Evolutionary conservation across 1,140 invertebrate genomes (phyloP).

Genomic region (Solen grandis): DNA sequence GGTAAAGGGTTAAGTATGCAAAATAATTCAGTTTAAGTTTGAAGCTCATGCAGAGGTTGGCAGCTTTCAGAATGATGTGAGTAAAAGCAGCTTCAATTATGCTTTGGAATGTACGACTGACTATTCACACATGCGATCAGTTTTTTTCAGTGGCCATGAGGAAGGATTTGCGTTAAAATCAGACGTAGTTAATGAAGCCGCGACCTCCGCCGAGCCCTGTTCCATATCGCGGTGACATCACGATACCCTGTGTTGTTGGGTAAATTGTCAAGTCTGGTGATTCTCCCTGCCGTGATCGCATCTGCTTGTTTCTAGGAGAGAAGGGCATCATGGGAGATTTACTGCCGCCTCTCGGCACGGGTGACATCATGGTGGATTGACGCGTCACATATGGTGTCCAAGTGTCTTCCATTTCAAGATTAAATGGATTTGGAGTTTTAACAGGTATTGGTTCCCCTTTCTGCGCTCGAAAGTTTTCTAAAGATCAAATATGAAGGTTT

Average conservation of each 20-base stretch:
- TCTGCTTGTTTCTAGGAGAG: slow-evolving; percentile 22
- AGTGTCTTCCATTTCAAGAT: slow-evolving; percentile 49
- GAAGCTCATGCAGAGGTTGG: too few relatives aligned
- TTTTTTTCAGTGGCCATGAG: too few relatives aligned
- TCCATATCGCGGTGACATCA: slow-evolving; percentile 39
- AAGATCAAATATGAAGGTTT: slow-evolving; percentile 17
- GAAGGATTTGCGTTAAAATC: background rate
- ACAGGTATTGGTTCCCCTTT: slow-evolving; percentile 53
- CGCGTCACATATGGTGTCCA: slow-evolving; percentile 52
- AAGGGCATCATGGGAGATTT: slow-evolving; percentile 35
- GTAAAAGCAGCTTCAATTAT: too few relatives aligned
- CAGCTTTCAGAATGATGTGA: too few relatives aligned
- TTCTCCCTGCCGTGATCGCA: slow-evolving; percentile 13
- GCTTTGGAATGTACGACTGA: too few relatives aligned
- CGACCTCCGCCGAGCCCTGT: slow-evolving; percentile 30
- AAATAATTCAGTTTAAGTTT: too few relatives aligned
- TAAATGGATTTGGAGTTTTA: slow-evolving; percentile 53
- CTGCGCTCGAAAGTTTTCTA: slow-evolving; percentile 55
- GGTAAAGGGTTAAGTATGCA: too few relatives aligned
- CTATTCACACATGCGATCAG: too few relatives aligned
- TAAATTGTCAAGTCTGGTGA: slow-evolving; percentile 53
- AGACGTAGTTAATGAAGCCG: slow-evolving; percentile 46
- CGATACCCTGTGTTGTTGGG: slow-evolving; percentile 30
- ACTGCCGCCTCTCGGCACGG: slow-evolving; percentile 8
- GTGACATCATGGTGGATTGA: slow-evolving; percentile 45